Base-by-base conservation (phyloP, 2,888 invertebrate species). In the Pteria penguin region DNA sequence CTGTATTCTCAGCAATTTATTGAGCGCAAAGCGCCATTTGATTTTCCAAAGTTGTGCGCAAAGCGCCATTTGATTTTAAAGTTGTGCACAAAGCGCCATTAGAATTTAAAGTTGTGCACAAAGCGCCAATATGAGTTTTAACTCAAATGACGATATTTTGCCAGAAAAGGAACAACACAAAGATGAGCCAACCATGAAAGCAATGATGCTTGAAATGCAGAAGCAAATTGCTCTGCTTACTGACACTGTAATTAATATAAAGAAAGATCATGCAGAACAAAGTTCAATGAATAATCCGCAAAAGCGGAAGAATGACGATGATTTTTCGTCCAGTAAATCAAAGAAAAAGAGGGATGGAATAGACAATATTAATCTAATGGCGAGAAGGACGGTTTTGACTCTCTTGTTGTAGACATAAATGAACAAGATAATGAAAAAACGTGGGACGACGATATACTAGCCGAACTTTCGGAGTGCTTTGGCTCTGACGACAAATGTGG, bases 181-280 rank as follows among this genome's bases (percentile, higher is more conserved):
- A 18, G 45, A 45, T 18, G 45, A 45, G 18, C 18, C 18, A 18
- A 62, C n/a, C 27, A 32, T 31, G 27, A 27, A 18, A 29, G 62
- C 14, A 18, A 62, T 62, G 62, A 62, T 62, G 45, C 45, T 45
- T 45, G 45, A 45, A 45, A 45, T 45, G 62, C 62, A 62, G 14
- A 62, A 31, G 62, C n/a, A 31, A 3, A 62, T 62, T 31, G 31
- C 32, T 18, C 31, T 32, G 2, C 32, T 62, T n/a, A 31, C 62
- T 24, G 18, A n/a, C 18, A 32, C 62, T 18, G 45, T 45, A 45
- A 18, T 18, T 14, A 18, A 14, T 45, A 45, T 45, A 45, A 45
- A 45, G 18, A 45, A 45, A 8, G 45, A 45, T 18, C 8, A 45
- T n/a, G n/a, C n/a, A 18, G 45, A 45, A 45, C 45, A 45, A 8